Conservation (phyloP, 2,888 invertebrate species). For the Girardia tigrina region DNA sequence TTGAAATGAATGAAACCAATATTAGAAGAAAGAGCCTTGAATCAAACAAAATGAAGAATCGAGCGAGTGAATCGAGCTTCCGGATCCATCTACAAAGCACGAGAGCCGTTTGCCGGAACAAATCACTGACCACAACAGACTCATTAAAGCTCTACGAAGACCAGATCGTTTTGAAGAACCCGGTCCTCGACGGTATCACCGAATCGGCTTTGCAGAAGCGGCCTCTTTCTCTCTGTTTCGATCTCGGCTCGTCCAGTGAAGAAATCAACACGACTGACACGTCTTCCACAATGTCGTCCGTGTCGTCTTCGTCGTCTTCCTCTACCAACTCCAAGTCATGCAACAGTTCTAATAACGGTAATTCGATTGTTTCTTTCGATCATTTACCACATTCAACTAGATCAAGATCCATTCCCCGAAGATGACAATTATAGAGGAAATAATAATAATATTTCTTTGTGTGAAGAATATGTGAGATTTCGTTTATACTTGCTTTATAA, state of each 20-base stretch:
- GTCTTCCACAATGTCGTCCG: not conserved
- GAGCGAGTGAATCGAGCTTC: not conserved
- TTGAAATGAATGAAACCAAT: not conserved
- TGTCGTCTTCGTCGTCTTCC: not conserved
- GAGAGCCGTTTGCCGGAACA: conserved; percentile 4
- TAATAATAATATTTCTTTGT: not conserved
- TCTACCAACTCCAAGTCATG: not conserved
- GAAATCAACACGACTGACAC: conserved; percentile 7
- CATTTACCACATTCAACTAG: not conserved
- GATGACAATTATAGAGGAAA: not conserved
- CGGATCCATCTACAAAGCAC: not conserved
- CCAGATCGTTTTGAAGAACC: not conserved
- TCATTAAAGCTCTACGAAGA: conserved; percentile 8
- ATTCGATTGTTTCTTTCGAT: not conserved
- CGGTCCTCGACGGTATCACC: not conserved
- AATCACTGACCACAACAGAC: not conserved
- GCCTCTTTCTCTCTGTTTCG: not conserved
- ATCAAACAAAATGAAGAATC: not conserved
- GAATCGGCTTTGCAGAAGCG: not conserved
- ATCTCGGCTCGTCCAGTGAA: conserved; percentile 1
- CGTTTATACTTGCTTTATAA: too few relatives aligned
- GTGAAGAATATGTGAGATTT: not conserved
- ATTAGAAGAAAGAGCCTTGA: conserved; percentile 7
- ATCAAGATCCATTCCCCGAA: not conserved
- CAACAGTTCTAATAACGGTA: conserved; percentile 7